Conservation (phyloP, 2,797 vertebrate species). For the Crenuchus spilurus region DNA sequence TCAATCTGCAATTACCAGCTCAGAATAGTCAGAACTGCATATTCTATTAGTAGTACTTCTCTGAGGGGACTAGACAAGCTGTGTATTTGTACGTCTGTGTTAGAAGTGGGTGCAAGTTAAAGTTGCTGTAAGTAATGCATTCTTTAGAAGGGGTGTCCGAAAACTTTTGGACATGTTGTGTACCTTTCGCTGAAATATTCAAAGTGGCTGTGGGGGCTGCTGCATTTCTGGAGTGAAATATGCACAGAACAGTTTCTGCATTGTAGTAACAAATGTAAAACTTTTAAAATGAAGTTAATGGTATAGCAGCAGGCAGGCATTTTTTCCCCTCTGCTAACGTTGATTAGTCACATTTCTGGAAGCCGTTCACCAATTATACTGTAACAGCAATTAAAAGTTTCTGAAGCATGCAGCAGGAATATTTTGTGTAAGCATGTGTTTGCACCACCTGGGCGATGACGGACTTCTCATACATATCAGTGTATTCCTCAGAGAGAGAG, state of each 20-base stretch:
- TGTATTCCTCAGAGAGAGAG: not conserved
- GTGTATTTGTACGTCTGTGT: no score
- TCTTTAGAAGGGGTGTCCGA: no score
- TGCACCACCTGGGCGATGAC: constrained; percentile 11
- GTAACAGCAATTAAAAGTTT: constrained; percentile 24
- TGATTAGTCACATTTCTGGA: constrained; percentile 4
- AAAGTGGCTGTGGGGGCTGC: not conserved
- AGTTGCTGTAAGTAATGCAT: no score
- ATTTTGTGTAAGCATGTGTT: constrained; percentile 13
- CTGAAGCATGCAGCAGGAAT: not conserved
- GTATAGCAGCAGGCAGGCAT: not conserved
- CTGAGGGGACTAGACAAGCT: no score
- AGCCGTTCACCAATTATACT: not conserved
- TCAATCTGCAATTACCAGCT: no score
- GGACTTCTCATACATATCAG: not conserved
- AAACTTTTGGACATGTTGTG: no score
- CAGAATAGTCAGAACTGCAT: no score
- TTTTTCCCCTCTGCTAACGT: not conserved
- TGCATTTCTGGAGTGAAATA: not conserved
- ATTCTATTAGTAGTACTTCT: no score
- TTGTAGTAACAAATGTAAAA: not conserved
- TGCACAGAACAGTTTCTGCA: not conserved
- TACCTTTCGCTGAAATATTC: not conserved
- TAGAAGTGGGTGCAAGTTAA: no score
- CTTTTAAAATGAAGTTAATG: not conserved